These are phyloP conservation scores for Eilema sororculum DNA, from an alignment of 2,888 invertebrate genomes.

Conservation along the genomic window DNA sequence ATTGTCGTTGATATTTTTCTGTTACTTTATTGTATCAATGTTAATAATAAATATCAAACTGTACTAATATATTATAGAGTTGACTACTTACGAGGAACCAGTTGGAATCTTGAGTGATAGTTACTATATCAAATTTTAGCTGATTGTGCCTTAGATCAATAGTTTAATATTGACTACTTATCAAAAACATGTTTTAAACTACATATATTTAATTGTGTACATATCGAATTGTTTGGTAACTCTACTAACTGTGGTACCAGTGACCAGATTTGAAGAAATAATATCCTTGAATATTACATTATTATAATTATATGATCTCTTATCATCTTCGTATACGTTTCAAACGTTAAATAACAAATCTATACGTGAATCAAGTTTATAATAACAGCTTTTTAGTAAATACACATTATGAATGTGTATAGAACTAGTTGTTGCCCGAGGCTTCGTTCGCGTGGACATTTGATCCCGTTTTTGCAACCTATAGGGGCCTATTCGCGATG, in stretches of 20 bases:
- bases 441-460: too few relatives aligned
- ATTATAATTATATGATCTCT: neutral
- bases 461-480: too few relatives aligned
- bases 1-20: conserved; percentile 83
- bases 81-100: conserved; percentile 74
- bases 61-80: conserved; percentile 73
- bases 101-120: conserved; percentile 76
- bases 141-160: conserved; percentile 85
- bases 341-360: too few relatives aligned
- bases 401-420: too few relatives aligned
- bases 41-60: conserved; percentile 63
- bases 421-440: too few relatives aligned
- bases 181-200: conserved; percentile 57
- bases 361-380: too few relatives aligned
- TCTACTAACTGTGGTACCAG: neutral
- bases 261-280: neutral
- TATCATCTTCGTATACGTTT: neutral
- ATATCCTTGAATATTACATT: neutral
- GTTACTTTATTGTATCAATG: conserved; percentile 80
- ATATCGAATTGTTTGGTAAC: conserved; percentile 35
- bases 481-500: too few relatives aligned
- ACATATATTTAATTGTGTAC: conserved; percentile 69
- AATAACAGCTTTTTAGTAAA: too few relatives aligned
- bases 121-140: conserved; percentile 78
- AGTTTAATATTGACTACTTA: conserved; percentile 55